These are phyloP conservation scores for Dendrolimus pini DNA, from an alignment of 2,888 invertebrate genomes.

Conservation along the genomic window DNA sequence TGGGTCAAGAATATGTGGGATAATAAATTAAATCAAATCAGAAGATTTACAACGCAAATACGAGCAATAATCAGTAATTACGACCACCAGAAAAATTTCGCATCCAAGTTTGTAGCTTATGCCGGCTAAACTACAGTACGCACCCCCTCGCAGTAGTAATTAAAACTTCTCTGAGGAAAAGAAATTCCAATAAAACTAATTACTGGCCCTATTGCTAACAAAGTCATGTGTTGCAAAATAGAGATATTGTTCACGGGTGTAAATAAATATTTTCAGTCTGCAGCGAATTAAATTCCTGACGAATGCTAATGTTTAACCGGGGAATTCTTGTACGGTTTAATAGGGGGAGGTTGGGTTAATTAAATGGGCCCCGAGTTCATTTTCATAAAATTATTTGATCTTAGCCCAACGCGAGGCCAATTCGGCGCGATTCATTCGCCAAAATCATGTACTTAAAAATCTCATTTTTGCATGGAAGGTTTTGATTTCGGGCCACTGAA, in stretches of 20 bases:
- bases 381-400: slow-evolving; percentile 74
- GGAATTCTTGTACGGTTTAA: slow-evolving; percentile 71
- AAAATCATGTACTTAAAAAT: slow-evolving; percentile 48
- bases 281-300: slow-evolving; percentile 64
- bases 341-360: slow-evolving; percentile 68
- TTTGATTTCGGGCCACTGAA: not conserved
- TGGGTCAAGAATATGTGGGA: too few species aligned
- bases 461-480: slow-evolving; percentile 40
- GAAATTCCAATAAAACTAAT: slow-evolving; percentile 61
- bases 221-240: slow-evolving; percentile 46
- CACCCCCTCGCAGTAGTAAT: slow-evolving; percentile 46
- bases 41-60: slow-evolving; percentile 39
- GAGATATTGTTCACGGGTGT: slow-evolving; percentile 49
- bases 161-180: slow-evolving; percentile 62
- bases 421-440: slow-evolving; percentile 50
- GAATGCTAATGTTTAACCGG: slow-evolving; percentile 70
- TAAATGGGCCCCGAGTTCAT: slow-evolving; percentile 68
- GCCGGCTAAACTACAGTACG: slow-evolving; percentile 38
- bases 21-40: slow-evolving; percentile 18
- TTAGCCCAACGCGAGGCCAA: slow-evolving; percentile 49
- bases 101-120: slow-evolving; percentile 30
- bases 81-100: slow-evolving; percentile 53
- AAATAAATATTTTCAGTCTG: slow-evolving; percentile 56
- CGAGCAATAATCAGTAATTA: slow-evolving; percentile 47
- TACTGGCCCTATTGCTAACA: slow-evolving; percentile 43